Percentiles rank a stretch among this genome's conserved stretches.
phyloP scores from a whole-genome alignment of 2,113 vertebrate genomes.

The Phycodurus eques region DNA sequence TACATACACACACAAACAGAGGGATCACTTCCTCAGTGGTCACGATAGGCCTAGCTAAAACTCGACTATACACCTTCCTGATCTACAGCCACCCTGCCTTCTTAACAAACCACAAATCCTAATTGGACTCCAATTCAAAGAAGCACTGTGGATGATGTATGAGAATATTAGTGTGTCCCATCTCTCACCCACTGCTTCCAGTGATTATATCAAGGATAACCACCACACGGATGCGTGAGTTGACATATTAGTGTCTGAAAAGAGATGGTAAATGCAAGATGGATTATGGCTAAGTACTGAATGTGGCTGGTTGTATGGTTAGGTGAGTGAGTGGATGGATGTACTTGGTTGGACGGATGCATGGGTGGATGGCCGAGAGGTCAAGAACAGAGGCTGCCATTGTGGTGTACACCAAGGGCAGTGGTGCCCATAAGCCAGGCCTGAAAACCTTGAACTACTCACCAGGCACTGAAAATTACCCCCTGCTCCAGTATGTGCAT shows the following conservation, averaged over 20 bases:
- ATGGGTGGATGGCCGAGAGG: neutral
- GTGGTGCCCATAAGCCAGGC: no score
- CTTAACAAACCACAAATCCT: slow-evolving; percentile 26
- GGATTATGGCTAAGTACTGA: no score
- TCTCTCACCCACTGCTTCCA: neutral
- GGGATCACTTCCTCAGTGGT: slow-evolving; percentile 7
- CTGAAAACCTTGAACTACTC: no score
- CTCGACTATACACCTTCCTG: slow-evolving; percentile 12
- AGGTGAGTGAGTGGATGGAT: neutral
- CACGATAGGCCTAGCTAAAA: slow-evolving; percentile 13
- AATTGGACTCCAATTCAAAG: slow-evolving; percentile 23
- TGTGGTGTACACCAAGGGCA: no score
- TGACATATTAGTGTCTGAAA: neutral
- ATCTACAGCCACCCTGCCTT: slow-evolving; percentile 12
- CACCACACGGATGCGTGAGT: neutral
- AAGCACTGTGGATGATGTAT: slow-evolving; percentile 13
- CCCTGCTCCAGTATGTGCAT: no score
- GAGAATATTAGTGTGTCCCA: neutral
- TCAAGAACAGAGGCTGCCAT: no score
- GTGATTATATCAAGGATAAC: neutral
- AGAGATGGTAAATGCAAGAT: neutral
- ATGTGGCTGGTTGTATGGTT: neutral
- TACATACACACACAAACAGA: neutral
- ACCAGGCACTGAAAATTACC: no score
- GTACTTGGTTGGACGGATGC: neutral